Conservation (phyloP, 2,113 vertebrate genomes). For the Struthio camelus region DNA sequence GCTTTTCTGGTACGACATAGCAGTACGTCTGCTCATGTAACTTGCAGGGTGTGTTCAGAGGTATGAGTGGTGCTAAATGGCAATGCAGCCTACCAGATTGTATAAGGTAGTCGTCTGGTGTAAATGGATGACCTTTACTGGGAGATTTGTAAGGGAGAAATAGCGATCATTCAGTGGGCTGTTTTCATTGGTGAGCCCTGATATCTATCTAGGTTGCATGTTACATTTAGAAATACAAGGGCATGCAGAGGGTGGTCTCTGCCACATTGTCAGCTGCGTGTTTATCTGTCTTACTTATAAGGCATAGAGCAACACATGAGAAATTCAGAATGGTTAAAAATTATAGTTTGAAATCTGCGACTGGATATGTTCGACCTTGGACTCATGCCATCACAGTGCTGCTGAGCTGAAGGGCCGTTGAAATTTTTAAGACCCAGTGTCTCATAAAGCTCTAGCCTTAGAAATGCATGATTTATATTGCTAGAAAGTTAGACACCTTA, state of each 20-base stretch:
- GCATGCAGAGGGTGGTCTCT: not conserved
- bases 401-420: slow-evolving; percentile 25
- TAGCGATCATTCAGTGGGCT: accelerated
- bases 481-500: not conserved
- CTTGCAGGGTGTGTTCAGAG: not conserved
- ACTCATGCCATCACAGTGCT: not conserved
- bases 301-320: not conserved
- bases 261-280: not conserved
- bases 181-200: not conserved
- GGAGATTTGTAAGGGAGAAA: not conserved
- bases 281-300: not conserved
- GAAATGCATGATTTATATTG: not conserved
- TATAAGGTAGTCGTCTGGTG: not conserved
- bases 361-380: not conserved
- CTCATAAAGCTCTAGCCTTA: not conserved
- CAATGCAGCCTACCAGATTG: not conserved
- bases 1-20: not conserved
- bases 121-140: not conserved
- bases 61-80: not conserved
- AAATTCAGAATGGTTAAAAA: not conserved
- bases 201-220: not conserved
- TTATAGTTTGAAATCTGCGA: not conserved
- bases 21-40: not conserved
- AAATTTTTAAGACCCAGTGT: not conserved
- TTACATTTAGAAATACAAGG: not conserved